Conservation (phyloP, 2,888 invertebrate species). For the Limenitis camilla region DNA sequence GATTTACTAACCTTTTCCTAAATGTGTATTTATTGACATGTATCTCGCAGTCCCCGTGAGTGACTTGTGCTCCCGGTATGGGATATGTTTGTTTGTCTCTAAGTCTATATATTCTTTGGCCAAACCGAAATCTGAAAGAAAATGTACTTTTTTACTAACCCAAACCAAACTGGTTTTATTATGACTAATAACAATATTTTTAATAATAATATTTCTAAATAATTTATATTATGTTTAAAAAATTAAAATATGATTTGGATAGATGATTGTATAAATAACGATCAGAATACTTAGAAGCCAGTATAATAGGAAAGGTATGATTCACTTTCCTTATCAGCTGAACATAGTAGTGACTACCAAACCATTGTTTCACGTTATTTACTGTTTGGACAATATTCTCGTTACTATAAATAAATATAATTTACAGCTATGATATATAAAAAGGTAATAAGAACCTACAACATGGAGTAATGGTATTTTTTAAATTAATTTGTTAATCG, state of each 20-base stretch:
- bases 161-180: background rate
- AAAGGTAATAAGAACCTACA: too few relatives aligned
- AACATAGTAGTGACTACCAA: background rate
- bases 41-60: slow-evolving; percentile 99
- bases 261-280: background rate
- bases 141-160: slow-evolving; percentile 18
- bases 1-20: slow-evolving; percentile 85
- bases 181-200: too few relatives aligned
- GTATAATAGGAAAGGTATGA: slow-evolving; percentile 6
- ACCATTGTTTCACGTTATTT: too few relatives aligned
- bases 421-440: too few relatives aligned
- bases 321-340: slow-evolving; percentile 2
- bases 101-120: slow-evolving; percentile 99
- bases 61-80: slow-evolving; percentile 99
- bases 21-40: slow-evolving; percentile 99
- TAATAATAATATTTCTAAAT: too few relatives aligned
- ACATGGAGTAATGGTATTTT: too few relatives aligned
- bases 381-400: too few relatives aligned
- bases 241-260: too few relatives aligned
- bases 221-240: background rate
- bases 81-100: slow-evolving; percentile 99
- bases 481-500: too few relatives aligned
- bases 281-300: slow-evolving; percentile 1
- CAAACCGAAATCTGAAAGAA: slow-evolving; percentile 95
- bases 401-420: too few relatives aligned